A percentile compares a stretch with the other conserved stretches of the same genome.
phyloP scores from a whole-genome alignment of 1,140 invertebrate species.

The Drosophila santomea region DNA sequence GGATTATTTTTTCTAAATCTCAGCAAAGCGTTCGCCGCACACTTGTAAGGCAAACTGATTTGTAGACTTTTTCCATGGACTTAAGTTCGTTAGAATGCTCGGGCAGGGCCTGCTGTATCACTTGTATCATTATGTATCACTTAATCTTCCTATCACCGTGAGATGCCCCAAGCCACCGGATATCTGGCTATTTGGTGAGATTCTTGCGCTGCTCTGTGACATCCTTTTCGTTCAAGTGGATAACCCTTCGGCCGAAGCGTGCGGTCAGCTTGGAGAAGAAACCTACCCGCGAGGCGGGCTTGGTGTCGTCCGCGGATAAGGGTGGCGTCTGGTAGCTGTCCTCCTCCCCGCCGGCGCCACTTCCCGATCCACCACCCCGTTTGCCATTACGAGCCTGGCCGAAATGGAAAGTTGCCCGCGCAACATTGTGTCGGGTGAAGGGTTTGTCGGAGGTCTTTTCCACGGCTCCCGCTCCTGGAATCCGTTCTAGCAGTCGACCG shows the following conservation, averaged over 20 bases:
- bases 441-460: slow-evolving; percentile 60
- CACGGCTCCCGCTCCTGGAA: background rate
- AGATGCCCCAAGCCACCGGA: slow-evolving; percentile 4
- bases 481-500: slow-evolving; percentile 47
- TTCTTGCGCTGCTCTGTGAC: slow-evolving; percentile 71
- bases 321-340: slow-evolving; percentile 50
- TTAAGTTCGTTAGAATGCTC: slow-evolving; percentile 6
- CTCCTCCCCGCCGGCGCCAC: slow-evolving; percentile 23
- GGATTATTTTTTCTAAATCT: slow-evolving; percentile 16
- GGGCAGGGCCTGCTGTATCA: slow-evolving; percentile 10
- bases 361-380: slow-evolving; percentile 18
- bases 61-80: slow-evolving; percentile 44
- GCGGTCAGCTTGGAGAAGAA: slow-evolving; percentile 75
- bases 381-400: slow-evolving; percentile 67
- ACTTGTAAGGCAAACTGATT: slow-evolving; percentile 45
- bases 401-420: slow-evolving; percentile 71
- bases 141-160: background rate
- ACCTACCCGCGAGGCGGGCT: slow-evolving; percentile 63
- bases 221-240: slow-evolving; percentile 71
- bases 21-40: slow-evolving; percentile 37
- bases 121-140: background rate
- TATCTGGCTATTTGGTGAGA: slow-evolving; percentile 62
- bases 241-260: slow-evolving; percentile 64
- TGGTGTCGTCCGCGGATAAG: slow-evolving; percentile 68
- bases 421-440: slow-evolving; percentile 66